Evolutionary conservation across 1,140 invertebrate species (phyloP).

Genomic region (Drosophila pandora): DNA sequence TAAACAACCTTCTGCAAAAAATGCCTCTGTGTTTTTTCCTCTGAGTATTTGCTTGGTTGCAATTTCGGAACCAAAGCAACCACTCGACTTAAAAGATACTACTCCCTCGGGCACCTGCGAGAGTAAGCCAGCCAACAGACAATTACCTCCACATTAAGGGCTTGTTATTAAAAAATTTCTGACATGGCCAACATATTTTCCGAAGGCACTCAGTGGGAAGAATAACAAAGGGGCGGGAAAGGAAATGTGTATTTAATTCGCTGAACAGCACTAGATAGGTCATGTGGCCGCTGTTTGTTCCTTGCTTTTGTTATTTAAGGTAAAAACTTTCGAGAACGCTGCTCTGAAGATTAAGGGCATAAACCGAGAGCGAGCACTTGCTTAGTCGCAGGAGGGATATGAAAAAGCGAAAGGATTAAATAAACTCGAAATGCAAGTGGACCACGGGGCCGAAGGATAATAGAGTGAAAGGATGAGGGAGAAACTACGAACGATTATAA

Average conservation of each 20-base stretch:
- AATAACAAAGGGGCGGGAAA: not conserved
- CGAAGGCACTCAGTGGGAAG: not conserved
- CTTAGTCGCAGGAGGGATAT: constrained; percentile 33
- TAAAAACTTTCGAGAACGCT: constrained; percentile 43
- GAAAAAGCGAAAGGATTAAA: constrained; percentile 48
- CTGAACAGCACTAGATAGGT: constrained; percentile 12
- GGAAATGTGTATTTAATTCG: constrained; percentile 35
- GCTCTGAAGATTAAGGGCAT: constrained; percentile 38
- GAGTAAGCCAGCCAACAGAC: constrained; percentile 30
- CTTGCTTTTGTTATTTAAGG: constrained; percentile 28
- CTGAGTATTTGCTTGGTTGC: not conserved
- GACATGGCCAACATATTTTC: constrained; percentile 30
- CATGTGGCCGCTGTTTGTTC: constrained; percentile 5
- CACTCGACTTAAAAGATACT: constrained; percentile 28
- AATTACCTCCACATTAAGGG: constrained; percentile 52
- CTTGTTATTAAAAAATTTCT: constrained; percentile 53
- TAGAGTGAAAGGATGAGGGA: constrained; percentile 9
- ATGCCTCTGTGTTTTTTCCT: not conserved
- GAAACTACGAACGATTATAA: constrained; percentile 27
- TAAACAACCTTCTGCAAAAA: not conserved
- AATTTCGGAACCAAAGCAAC: not conserved
- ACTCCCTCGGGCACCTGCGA: constrained; percentile 13
- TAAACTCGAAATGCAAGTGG: constrained; percentile 45
- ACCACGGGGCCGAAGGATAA: constrained; percentile 16
- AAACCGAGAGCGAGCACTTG: constrained; percentile 31